These are phyloP conservation scores for Sarcophilus harrisii DNA, from an alignment of 2,797 vertebrate species.

Conservation along the genomic window DNA sequence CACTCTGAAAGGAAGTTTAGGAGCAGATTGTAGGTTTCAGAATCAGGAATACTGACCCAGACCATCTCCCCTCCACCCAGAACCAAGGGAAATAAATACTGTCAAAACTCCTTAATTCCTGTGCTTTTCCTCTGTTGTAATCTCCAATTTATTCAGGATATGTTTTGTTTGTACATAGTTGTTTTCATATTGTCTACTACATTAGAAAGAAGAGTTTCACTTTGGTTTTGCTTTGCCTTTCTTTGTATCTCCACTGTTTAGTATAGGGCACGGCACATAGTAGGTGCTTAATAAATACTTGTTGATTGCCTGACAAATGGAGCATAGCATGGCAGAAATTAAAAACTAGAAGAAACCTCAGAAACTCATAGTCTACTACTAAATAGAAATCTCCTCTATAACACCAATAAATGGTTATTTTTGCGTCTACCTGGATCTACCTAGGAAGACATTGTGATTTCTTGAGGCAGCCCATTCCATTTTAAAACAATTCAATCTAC, in stretches of 20 bases:
- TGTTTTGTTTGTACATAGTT: neutral
- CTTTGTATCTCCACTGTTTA: neutral
- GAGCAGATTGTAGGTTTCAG: neutral
- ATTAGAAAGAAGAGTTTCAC: neutral
- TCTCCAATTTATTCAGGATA: neutral
- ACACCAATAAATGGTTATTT: neutral
- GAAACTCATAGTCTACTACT: neutral
- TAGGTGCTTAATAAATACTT: neutral
- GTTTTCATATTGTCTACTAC: neutral
- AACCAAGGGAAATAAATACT: neutral
- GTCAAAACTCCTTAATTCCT: neutral
- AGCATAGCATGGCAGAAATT: neutral
- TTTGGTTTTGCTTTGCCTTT: neutral
- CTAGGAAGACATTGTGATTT: neutral
- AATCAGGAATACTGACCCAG: neutral
- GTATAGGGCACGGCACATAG: neutral
- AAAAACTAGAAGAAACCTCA: neutral
- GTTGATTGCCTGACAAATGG: neutral
- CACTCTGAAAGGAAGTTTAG: neutral
- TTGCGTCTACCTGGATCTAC: neutral
- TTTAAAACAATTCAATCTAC: neutral
- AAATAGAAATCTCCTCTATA: neutral
- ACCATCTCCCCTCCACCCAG: neutral
- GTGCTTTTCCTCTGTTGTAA: neutral
- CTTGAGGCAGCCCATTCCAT: neutral